Evolutionary conservation across 2,888 invertebrate genomes (phyloP).

Genomic region (Campoplex nolae): DNA sequence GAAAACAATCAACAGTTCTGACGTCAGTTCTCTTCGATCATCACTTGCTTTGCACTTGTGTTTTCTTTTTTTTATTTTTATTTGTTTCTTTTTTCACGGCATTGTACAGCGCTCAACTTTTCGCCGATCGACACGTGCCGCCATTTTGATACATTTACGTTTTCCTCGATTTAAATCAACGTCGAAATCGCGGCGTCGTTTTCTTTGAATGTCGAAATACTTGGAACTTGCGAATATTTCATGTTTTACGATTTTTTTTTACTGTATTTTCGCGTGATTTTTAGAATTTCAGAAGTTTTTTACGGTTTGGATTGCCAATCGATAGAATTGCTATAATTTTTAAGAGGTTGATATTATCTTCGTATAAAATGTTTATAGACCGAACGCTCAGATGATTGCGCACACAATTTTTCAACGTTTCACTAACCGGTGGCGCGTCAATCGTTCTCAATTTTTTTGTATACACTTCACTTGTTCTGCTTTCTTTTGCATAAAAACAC

Average conservation of each 20-base stretch:
- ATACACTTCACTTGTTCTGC: background rate
- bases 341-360: background rate
- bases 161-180: background rate
- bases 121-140: slow-evolving; percentile 36
- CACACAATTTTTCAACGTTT: background rate
- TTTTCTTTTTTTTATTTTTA: background rate
- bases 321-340: background rate
- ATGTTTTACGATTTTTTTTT: background rate
- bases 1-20: background rate
- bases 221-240: background rate
- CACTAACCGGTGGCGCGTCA: background rate
- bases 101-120: slow-evolving; percentile 24
- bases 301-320: background rate
- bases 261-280: background rate
- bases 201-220: background rate
- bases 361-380: background rate
- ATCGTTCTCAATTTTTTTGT: background rate
- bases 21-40: background rate
- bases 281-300: background rate
- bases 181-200: background rate
- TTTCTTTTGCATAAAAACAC: background rate
- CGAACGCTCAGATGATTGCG: background rate
- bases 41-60: background rate
- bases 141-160: slow-evolving; percentile 43
- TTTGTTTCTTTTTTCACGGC: slow-evolving; percentile 34